Percentiles rank a stretch among this genome's conserved stretches.
Evolutionary conservation across 2,888 invertebrate genomes (phyloP).

Genomic region (Cerceris rybyensis): DNA sequence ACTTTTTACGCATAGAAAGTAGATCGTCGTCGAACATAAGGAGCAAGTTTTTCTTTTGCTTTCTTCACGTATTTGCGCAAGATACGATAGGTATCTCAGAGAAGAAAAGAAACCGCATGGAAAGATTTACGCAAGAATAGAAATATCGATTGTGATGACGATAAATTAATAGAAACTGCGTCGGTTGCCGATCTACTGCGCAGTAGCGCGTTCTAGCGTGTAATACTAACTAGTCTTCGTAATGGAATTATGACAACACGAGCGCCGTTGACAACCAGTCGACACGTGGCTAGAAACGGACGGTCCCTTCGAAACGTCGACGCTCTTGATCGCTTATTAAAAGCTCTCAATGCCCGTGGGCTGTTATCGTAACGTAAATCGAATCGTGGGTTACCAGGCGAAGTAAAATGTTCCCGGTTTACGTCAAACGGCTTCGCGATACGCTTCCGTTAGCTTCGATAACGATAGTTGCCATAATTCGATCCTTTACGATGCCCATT

Average conservation of each 20-base stretch:
- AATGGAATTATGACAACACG: slow-evolving; percentile 7
- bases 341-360: slow-evolving; percentile 3
- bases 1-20: background rate
- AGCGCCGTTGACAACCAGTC: background rate
- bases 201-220: background rate
- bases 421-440: background rate
- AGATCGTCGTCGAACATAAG: background rate
- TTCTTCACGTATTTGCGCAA: slow-evolving; percentile 40
- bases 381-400: background rate
- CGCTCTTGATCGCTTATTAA: slow-evolving; percentile 4
- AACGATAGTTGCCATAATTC: too few species aligned
- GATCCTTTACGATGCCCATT: too few species aligned
- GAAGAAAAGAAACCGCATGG: slow-evolving; percentile 7
- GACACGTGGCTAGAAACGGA: slow-evolving; percentile 3
- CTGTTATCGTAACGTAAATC: background rate
- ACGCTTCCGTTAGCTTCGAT: too few species aligned
- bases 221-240: background rate
- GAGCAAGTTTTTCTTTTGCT: background rate
- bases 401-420: background rate
- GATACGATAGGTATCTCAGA: slow-evolving; percentile 6
- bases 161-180: slow-evolving; percentile 2
- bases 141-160: slow-evolving; percentile 31
- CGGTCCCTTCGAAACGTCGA: background rate
- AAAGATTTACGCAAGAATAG: slow-evolving; percentile 34
- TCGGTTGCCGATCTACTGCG: slow-evolving; percentile 4